Percentiles rank a stretch among this genome's conserved stretches.
phyloP scores from a whole-genome alignment of 2,797 vertebrate species.

The Aulostomus chinensis region DNA sequence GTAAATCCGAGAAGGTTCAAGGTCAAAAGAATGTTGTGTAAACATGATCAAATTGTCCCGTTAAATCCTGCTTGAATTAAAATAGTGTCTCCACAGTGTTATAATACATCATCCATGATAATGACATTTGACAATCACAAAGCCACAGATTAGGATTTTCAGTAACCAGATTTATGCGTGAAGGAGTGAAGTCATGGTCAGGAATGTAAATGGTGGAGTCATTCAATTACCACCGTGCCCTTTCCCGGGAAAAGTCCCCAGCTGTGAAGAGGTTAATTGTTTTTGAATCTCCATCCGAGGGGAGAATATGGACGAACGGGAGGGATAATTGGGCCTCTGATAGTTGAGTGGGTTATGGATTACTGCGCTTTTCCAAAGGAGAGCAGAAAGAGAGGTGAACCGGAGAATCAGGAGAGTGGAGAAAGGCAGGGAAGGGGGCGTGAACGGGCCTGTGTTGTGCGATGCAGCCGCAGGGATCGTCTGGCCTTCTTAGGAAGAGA shows the following conservation, averaged over 20 bases:
- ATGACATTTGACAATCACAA: conserved; percentile 61
- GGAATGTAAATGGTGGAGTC: conserved; percentile 72
- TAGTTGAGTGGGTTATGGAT: conserved; percentile 89
- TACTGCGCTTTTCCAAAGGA: conserved; percentile 71
- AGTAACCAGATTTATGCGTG: conserved; percentile 69
- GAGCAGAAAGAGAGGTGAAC: conserved; percentile 50
- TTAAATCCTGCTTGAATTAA: conserved; percentile 41
- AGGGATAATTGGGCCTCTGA: conserved; percentile 83
- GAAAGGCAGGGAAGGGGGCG: conserved; percentile 39
- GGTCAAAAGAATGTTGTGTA: conserved; percentile 39
- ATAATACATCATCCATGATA: conserved; percentile 47
- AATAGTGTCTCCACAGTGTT: conserved; percentile 22
- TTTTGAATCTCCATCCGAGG: conserved; percentile 81
- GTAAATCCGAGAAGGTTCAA: conserved; percentile 32
- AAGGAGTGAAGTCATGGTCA: conserved; percentile 69
- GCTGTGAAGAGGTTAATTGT: conserved; percentile 86
- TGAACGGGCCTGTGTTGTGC: conserved; percentile 80
- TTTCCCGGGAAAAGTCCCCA: conserved; percentile 73
- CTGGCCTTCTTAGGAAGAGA: conserved; percentile 81
- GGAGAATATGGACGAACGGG: conserved; percentile 75
- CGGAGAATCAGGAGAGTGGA: conserved; percentile 59
- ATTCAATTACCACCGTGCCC: conserved; percentile 65
- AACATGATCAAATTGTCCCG: conserved; percentile 41
- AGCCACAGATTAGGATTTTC: conserved; percentile 64
- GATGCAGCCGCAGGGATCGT: conserved; percentile 83